Base-by-base conservation (phyloP, 2,797 vertebrate genomes). In the Heterohyrax brucei region DNA sequence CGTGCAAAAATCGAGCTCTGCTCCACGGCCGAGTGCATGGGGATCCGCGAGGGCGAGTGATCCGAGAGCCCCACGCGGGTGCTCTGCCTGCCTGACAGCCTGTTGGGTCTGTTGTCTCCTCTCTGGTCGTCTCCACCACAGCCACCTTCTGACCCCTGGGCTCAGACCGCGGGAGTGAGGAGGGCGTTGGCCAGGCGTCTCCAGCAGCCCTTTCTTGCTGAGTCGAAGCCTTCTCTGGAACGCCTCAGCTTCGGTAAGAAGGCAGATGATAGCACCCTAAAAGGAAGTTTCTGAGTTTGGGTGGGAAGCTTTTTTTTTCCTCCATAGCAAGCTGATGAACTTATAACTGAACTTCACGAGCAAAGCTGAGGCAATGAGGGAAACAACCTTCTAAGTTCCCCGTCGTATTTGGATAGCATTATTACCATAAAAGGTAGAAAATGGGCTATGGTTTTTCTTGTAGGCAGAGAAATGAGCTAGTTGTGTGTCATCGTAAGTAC, bases 1-100 rank as follows among this genome's bases (percentile, higher is more conserved):
- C 77, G 77, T 81, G 39, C 39, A 39, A 77, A 89, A 95, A 88
- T 22, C 80, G 44, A 87, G 22, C 87, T 50, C 91, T 96, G 21
- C 83, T 93, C 68, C 73, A 89, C 95, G 95, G 97, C 81, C 73
- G 61, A 93, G 53, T 24, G 78, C 84, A 66, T 21, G 81, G 73
- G 48, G 62, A 59, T 70, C 61, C 72, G 46, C 75, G 44, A 82
- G 50, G 64, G 12, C 44, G 39, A 14, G 24, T 46, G 72, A 48
- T 44, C 82, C 66, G 59, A 68, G 48, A 83, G 53, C 26, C 89
- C 1, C 4, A 0, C 86, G 53, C 33, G 46, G 39, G 73, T 80
- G 46, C 22, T 89, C 78, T 97, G 5, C 87, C 56, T 88, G 10
- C 66, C 92, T 62, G 94, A 44, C n/a, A 24, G 19, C 73, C 61